These are phyloP conservation scores for Harpagifer antarcticus DNA, from an alignment of 2,797 vertebrate species.

Conservation along the genomic window DNA sequence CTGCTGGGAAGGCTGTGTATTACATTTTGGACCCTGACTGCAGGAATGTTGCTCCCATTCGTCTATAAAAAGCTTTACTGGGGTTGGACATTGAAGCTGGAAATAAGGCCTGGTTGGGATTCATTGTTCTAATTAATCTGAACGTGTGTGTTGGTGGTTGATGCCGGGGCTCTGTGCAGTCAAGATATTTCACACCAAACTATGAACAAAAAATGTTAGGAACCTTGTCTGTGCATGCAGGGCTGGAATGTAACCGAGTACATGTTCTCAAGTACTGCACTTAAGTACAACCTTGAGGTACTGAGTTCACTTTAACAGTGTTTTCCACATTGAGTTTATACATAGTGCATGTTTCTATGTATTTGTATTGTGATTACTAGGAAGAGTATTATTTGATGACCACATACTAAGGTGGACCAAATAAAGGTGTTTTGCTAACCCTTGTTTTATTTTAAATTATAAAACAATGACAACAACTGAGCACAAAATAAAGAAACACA, in stretches of 20 bases:
- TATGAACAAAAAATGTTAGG: neutral
- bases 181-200: neutral
- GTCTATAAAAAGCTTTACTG: neutral
- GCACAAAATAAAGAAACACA: conserved; percentile 30
- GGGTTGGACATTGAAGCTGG: neutral
- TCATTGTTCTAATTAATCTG: neutral
- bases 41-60: neutral
- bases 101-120: neutral
- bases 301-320: too few species aligned
- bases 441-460: conserved; percentile 62
- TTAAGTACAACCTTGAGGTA: too few species aligned
- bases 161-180: neutral
- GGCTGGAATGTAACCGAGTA: too few species aligned
- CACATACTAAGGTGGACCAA: conserved; percentile 40
- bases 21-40: neutral
- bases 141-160: neutral
- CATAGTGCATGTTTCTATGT: neutral
- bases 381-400: neutral
- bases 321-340: neutral
- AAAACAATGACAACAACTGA: conserved; percentile 55
- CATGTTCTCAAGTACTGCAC: too few species aligned
- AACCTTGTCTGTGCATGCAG: neutral
- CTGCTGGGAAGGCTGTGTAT: neutral
- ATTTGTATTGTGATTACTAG: neutral
- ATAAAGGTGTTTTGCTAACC: conserved; percentile 38